A percentile compares a stretch with the other conserved stretches of the same genome.
phyloP scores from a whole-genome alignment of 2,797 vertebrate genomes.

The Phaenicophaeus curvirostris region DNA sequence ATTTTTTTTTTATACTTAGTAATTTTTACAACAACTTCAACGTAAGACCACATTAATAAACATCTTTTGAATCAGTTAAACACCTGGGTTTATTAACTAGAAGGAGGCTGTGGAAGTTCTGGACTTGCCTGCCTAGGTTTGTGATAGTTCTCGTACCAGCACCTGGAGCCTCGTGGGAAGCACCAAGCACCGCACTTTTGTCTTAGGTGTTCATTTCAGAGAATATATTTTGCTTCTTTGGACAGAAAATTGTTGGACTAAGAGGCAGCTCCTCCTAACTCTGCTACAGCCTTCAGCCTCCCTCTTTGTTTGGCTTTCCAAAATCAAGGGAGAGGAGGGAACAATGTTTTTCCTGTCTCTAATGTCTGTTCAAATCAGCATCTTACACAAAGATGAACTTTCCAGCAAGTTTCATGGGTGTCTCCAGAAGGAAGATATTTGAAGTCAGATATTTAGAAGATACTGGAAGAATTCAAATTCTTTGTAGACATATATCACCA shows the following conservation, averaged over 20 bases:
- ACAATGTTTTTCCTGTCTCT: rapidly evolving
- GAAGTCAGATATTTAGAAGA: not conserved
- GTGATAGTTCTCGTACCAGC: not conserved
- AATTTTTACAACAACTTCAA: not conserved
- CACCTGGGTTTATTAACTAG: not conserved
- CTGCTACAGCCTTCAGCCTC: not conserved
- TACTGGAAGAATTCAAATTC: not conserved
- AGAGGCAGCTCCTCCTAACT: not conserved
- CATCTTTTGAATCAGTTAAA: not conserved
- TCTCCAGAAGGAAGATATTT: not conserved
- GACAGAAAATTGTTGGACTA: not conserved
- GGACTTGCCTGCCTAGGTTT: not conserved
- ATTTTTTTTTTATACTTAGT: not conserved
- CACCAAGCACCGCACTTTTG: not conserved
- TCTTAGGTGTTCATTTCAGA: not conserved
- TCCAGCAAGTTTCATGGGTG: not conserved
- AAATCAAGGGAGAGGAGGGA: not conserved
- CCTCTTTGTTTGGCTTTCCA: not conserved
- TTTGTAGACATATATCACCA: not conserved
- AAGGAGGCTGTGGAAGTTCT: not conserved
- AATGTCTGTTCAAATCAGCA: not conserved
- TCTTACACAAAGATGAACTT: not conserved
- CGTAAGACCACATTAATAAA: not conserved
- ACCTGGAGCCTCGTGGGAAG: not conserved
- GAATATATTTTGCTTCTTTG: not conserved